These are phyloP conservation scores for Spilarctia lutea DNA, from an alignment of 2,888 invertebrate genomes.

Conservation along the genomic window DNA sequence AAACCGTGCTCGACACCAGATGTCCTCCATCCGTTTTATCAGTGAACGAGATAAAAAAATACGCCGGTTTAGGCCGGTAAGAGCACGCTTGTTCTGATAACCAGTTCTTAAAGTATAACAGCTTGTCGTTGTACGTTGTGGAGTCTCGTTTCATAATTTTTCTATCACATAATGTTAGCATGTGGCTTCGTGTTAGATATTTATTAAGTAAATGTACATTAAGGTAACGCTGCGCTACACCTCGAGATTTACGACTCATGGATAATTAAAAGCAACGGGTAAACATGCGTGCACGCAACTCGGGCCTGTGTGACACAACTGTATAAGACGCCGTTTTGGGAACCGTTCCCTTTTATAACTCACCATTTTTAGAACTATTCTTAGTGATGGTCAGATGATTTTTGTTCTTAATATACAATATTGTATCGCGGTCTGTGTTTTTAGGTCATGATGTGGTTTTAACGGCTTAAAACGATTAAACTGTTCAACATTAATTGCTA, in stretches of 20 bases:
- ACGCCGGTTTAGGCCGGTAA: slow-evolving; percentile 60
- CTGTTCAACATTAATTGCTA: slow-evolving; percentile 22
- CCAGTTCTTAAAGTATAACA: slow-evolving; percentile 51
- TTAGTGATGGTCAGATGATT: slow-evolving; percentile 53
- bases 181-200: slow-evolving; percentile 57
- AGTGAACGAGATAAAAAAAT: slow-evolving; percentile 69
- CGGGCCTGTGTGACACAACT: slow-evolving; percentile 55
- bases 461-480: slow-evolving; percentile 40
- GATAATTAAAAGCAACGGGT: slow-evolving; percentile 63
- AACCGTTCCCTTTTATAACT: slow-evolving; percentile 64
- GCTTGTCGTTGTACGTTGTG: slow-evolving; percentile 36
- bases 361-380: slow-evolving; percentile 49
- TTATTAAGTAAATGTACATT: slow-evolving; percentile 59
- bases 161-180: slow-evolving; percentile 62
- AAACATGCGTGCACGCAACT: slow-evolving; percentile 60
- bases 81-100: slow-evolving; percentile 63
- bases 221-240: slow-evolving; percentile 58
- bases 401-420: slow-evolving; percentile 50
- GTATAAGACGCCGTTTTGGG: slow-evolving; percentile 53
- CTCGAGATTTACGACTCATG: slow-evolving; percentile 62
- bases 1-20: slow-evolving; percentile 67
- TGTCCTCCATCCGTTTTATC: slow-evolving; percentile 70
- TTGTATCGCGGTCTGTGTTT: slow-evolving; percentile 51
- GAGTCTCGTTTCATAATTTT: slow-evolving; percentile 53
- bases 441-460: slow-evolving; percentile 58